Evolutionary conservation across 2,113 vertebrate genomes (phyloP).

Genomic region (Seriola dumerili): DNA sequence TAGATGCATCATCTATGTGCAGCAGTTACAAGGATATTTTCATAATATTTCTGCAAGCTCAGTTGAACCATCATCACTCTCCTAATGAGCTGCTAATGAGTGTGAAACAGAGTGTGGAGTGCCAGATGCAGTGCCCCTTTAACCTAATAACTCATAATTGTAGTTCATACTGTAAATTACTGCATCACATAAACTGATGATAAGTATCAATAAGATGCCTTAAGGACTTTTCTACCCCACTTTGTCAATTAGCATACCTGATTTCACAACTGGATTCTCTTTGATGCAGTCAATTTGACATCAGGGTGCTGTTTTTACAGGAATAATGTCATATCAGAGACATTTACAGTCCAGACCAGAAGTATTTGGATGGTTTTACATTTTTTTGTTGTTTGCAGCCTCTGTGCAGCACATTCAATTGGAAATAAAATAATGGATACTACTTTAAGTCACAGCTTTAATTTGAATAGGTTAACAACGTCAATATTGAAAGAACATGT

Average conservation of each 20-base stretch:
- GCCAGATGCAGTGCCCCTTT: slow-evolving; percentile 68
- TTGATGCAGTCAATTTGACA: background rate
- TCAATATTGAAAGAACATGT: too few species aligned
- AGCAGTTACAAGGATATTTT: slow-evolving; percentile 51
- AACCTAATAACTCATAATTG: slow-evolving; percentile 68
- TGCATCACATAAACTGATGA: slow-evolving; percentile 49
- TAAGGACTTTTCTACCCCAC: slow-evolving; percentile 29
- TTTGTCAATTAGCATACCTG: slow-evolving; percentile 41
- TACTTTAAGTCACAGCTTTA: too few species aligned
- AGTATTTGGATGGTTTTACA: too few species aligned
- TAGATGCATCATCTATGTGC: slow-evolving; percentile 23
- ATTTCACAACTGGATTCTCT: slow-evolving; percentile 19
- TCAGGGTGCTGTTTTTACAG: background rate
- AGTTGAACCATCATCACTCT: slow-evolving; percentile 42
- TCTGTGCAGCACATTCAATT: too few species aligned
- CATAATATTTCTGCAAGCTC: slow-evolving; percentile 59
- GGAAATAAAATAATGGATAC: too few species aligned
- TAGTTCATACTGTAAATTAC: slow-evolving; percentile 49
- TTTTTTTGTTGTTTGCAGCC: too few species aligned
- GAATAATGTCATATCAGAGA: background rate
- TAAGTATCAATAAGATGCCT: slow-evolving; percentile 49
- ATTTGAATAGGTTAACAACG: too few species aligned
- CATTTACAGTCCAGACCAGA: background rate
- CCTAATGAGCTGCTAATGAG: slow-evolving; percentile 75
- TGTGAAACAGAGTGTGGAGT: slow-evolving; percentile 64